These are phyloP conservation scores for Caretta caretta DNA, from an alignment of 2,113 vertebrate species.

Conservation along the genomic window DNA sequence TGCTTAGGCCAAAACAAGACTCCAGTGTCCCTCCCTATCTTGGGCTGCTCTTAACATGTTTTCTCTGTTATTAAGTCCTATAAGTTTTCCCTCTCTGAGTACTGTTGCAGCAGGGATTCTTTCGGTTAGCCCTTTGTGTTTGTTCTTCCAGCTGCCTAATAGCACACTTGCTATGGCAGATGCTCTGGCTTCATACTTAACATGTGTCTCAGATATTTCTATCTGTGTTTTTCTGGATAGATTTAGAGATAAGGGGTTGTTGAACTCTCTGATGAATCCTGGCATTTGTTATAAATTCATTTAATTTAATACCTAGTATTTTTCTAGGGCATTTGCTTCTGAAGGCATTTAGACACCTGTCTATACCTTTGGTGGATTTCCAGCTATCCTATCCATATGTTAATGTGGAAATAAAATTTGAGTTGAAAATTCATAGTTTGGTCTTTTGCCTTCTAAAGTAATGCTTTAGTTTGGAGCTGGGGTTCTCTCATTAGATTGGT, in stretches of 20 bases:
- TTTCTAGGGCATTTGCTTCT: not conserved
- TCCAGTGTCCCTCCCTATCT: not conserved
- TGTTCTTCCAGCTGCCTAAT: not conserved
- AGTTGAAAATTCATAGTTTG: too few species aligned
- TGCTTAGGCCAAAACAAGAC: not conserved
- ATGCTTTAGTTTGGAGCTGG: too few species aligned
- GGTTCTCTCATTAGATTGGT: too few species aligned
- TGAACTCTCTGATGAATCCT: not conserved
- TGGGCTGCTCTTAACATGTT: not conserved
- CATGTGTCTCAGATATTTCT: not conserved
- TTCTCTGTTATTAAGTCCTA: not conserved
- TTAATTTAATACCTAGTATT: not conserved
- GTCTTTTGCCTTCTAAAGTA: too few species aligned
- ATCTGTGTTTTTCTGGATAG: not conserved
- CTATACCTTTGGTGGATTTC: too few species aligned
- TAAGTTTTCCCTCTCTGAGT: not conserved
- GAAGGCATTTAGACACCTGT: too few species aligned
- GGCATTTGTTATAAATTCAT: not conserved
- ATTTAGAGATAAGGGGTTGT: not conserved
- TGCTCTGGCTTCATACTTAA: not conserved
- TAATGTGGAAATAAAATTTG: too few species aligned
- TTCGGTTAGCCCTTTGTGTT: not conserved
- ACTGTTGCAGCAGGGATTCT: not conserved
- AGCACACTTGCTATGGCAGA: not conserved
- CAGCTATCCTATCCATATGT: too few species aligned